Percentiles rank a stretch among this genome's conserved stretches.
phyloP scores from a whole-genome alignment of 2,113 vertebrate genomes.

The Cricetomys ansorgei region DNA sequence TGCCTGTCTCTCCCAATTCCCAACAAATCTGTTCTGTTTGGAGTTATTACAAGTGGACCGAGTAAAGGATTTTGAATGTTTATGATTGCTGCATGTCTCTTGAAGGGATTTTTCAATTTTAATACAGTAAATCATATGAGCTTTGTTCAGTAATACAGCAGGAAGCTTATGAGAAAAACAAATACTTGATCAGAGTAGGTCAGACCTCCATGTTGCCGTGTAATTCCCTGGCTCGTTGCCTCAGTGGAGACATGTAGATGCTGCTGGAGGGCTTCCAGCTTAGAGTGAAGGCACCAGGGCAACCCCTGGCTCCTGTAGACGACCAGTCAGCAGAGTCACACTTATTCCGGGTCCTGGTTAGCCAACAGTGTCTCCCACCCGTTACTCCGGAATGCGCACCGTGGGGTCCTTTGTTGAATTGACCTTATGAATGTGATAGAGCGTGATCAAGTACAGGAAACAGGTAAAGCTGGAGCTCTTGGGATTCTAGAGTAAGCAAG shows the following conservation, averaged over 20 bases:
- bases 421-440: background rate
- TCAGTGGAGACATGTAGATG: background rate
- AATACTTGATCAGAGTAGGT: conserved; percentile 23
- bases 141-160: conserved; percentile 45
- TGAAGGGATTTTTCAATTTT: conserved; percentile 51
- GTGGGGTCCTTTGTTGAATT: background rate
- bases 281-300: background rate
- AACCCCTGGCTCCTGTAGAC: background rate
- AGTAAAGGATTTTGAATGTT: conserved; percentile 42
- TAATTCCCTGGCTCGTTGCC: conserved; percentile 1
- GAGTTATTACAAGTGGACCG: conserved; percentile 33
- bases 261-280: background rate
- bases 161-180: conserved; percentile 43
- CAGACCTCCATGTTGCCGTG: background rate
- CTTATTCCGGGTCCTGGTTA: background rate
- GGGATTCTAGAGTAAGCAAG: background rate
- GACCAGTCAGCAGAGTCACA: background rate
- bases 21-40: conserved; percentile 37
- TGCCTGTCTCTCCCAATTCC: background rate
- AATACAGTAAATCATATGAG: conserved; percentile 30
- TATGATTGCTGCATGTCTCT: conserved; percentile 32
- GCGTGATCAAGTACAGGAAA: background rate
- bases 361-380: background rate
- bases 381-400: background rate
- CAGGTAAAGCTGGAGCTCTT: background rate